phyloP scores from a whole-genome alignment of 2,113 vertebrate genomes.

The Rissa tridactyla region DNA sequence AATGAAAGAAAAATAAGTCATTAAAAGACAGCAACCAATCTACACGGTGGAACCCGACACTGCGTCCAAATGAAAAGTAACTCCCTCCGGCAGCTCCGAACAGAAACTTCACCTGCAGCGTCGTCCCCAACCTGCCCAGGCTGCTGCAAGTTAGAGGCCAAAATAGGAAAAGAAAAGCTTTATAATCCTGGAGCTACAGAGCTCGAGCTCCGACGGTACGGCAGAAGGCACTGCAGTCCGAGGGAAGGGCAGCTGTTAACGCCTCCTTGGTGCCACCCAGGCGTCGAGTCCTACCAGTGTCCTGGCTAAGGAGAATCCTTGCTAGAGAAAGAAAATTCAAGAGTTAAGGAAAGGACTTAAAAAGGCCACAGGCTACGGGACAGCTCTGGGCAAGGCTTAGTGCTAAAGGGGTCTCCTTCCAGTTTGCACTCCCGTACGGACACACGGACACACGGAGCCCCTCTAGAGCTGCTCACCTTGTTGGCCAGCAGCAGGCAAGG shows the following conservation, averaged over 20 bases:
- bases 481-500: conserved; percentile 90
- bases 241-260: background rate
- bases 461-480: conserved; percentile 70
- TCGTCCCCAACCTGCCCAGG: background rate
- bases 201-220: background rate
- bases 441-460: fast-evolving
- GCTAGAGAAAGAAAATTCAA: background rate
- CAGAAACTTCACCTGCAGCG: background rate
- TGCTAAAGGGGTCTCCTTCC: background rate
- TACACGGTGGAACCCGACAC: background rate
- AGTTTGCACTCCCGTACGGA: fast-evolving
- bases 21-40: background rate
- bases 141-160: background rate
- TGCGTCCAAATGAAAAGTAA: background rate
- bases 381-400: background rate
- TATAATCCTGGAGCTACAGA: background rate
- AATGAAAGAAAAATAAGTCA: background rate
- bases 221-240: background rate
- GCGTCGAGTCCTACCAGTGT: background rate
- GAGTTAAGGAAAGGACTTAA: background rate
- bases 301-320: background rate
- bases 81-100: background rate
- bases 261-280: background rate
- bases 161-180: background rate
- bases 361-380: background rate